Conservation (phyloP, 2,113 vertebrate genomes). For the Microtus ochrogaster region DNA sequence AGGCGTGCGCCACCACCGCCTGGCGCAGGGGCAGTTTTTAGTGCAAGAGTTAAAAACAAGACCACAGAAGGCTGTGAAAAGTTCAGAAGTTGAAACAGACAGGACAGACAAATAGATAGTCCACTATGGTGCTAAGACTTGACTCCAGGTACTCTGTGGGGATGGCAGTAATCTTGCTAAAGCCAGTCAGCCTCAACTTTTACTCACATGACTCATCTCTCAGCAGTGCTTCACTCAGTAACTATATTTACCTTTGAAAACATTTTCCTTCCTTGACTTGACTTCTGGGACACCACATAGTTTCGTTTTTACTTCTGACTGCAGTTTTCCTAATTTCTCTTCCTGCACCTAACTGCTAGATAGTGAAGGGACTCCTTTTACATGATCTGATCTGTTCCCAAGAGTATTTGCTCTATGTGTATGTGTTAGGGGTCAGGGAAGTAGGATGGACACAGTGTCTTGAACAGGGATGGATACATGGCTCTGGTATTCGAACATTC, state of each 20-base stretch:
- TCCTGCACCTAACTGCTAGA: neutral
- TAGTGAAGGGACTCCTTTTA: neutral
- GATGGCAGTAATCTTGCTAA: neutral
- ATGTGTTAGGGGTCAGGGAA: neutral
- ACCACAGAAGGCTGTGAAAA: neutral
- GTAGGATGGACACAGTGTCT: neutral
- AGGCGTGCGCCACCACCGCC: too few relatives aligned
- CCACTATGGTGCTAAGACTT: neutral
- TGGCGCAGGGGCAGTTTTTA: neutral
- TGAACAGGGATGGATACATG: neutral
- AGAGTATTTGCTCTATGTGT: neutral
- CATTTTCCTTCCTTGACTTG: neutral
- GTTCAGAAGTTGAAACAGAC: neutral
- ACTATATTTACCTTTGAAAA: slow-evolving; percentile 12
- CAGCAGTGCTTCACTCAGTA: neutral
- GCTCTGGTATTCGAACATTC: neutral
- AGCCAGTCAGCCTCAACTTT: neutral
- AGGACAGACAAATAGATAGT: neutral
- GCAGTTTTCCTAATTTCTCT: neutral
- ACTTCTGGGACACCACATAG: neutral
- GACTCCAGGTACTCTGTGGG: neutral
- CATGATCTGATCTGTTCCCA: neutral
- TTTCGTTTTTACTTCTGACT: neutral
- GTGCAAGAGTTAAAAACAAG: neutral
- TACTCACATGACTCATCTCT: neutral